Conservation (phyloP, 2,888 invertebrate genomes). For the Loripinus fragilis region DNA sequence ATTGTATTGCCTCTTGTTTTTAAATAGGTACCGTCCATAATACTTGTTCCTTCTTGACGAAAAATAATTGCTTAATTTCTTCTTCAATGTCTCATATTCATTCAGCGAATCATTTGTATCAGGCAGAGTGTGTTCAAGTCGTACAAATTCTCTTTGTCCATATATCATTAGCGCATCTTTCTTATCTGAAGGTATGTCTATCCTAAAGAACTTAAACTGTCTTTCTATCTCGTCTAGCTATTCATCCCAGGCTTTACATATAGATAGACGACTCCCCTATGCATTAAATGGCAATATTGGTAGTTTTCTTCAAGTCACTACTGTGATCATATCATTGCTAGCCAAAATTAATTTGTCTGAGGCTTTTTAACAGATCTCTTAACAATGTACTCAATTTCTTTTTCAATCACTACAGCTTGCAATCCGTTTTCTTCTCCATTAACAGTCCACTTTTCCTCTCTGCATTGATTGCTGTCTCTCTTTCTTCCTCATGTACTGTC, state of each 20-base stretch:
- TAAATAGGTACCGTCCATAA: background rate
- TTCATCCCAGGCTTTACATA: background rate
- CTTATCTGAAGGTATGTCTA: background rate
- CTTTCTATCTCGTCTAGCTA: background rate
- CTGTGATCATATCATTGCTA: background rate
- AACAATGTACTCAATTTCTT: no score
- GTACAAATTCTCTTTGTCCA: background rate
- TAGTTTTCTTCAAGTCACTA: background rate
- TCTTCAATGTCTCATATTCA: background rate
- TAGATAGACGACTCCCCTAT: background rate
- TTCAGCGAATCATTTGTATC: background rate
- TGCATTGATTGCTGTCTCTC: background rate
- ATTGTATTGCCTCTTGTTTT: background rate
- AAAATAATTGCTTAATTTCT: background rate
- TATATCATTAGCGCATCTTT: slow-evolving; percentile 1
- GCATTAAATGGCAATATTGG: background rate
- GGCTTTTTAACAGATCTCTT: background rate
- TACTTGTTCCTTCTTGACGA: background rate
- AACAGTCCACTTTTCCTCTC: background rate
- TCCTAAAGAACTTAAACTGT: background rate
- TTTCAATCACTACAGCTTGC: no score
- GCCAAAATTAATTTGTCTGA: background rate
- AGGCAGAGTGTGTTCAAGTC: background rate
- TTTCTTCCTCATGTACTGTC: background rate
- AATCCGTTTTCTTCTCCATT: background rate